Evolutionary conservation across 2,888 invertebrate species (phyloP).

Genomic region (Laspeyria flexula): DNA sequence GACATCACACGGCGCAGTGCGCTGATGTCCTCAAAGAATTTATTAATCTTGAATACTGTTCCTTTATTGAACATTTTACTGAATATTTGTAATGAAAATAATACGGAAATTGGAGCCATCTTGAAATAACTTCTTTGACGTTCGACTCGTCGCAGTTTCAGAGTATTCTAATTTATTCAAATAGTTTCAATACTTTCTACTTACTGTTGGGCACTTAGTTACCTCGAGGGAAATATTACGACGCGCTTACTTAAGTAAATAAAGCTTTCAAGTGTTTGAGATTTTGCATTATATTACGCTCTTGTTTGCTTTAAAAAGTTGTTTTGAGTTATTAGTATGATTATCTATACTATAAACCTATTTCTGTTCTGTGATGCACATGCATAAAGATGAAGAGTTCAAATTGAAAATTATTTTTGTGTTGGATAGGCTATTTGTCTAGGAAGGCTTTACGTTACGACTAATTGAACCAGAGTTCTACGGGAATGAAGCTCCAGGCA

Average conservation of each 20-base stretch:
- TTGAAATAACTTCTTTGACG: conserved; percentile 28
- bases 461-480: no score
- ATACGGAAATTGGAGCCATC: conserved; percentile 16
- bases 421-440: no score
- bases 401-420: no score
- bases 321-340: background rate
- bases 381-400: no score
- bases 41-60: conserved; percentile 9
- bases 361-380: no score
- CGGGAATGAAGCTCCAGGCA: no score
- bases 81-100: conserved; percentile 29
- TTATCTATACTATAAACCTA: no score
- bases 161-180: conserved; percentile 36
- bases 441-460: no score
- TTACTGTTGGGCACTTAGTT: conserved; percentile 8
- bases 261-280: background rate
- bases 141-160: conserved; percentile 13
- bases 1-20: no score
- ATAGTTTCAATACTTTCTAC: conserved; percentile 32
- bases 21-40: conserved; percentile 5
- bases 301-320: background rate
- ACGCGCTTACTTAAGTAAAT: background rate
- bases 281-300: background rate
- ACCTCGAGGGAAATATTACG: conserved; percentile 8
- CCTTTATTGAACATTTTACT: conserved; percentile 32